phyloP scores from a whole-genome alignment of 2,797 vertebrate species.

The Champsocephalus gunnari region DNA sequence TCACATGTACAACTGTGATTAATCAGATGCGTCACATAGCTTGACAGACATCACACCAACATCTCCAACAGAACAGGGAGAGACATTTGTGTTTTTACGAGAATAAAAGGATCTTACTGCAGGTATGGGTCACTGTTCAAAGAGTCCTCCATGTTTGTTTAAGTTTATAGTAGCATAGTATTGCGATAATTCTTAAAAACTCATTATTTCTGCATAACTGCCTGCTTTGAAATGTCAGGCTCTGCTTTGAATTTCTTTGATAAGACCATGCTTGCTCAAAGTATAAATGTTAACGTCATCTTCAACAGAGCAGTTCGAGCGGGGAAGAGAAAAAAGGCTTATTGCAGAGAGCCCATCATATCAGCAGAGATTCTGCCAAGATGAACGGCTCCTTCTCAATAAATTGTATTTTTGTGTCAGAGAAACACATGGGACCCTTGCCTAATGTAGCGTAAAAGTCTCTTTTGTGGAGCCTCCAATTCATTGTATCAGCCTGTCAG shows the following conservation, averaged over 20 bases:
- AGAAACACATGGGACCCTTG: conserved; percentile 74
- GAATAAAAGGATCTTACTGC: conserved; percentile 3
- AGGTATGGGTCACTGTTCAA: conserved; percentile 10
- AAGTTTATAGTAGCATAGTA: conserved; percentile 21
- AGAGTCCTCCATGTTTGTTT: conserved; percentile 27
- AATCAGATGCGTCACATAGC: conserved; percentile 53
- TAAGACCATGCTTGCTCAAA: conserved; percentile 56
- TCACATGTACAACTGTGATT: conserved; percentile 65
- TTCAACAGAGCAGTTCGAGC: conserved; percentile 49
- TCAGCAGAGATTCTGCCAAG: conserved; percentile 69
- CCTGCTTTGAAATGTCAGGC: conserved; percentile 51
- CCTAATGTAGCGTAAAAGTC: conserved; percentile 85
- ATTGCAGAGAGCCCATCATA: conserved; percentile 60
- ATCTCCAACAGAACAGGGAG: conserved; percentile 9
- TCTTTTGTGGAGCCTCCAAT: conserved; percentile 79
- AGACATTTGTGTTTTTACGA: conserved; percentile 12
- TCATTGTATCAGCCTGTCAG: conserved; percentile 82
- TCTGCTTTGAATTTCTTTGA: conserved; percentile 45
- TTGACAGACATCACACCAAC: conserved; percentile 39
- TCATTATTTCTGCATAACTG: conserved; percentile 53
- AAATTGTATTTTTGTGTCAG: conserved; percentile 83
- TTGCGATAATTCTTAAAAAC: conserved; percentile 44
- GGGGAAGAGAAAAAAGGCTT: conserved; percentile 18
- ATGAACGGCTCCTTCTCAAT: conserved; percentile 68
- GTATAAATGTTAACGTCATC: conserved; percentile 60